Evolutionary conservation across 1,140 invertebrate species (phyloP), one percentile per base, ranked within the genome.

Genomic region (Eurosta solidaginis): DNA sequence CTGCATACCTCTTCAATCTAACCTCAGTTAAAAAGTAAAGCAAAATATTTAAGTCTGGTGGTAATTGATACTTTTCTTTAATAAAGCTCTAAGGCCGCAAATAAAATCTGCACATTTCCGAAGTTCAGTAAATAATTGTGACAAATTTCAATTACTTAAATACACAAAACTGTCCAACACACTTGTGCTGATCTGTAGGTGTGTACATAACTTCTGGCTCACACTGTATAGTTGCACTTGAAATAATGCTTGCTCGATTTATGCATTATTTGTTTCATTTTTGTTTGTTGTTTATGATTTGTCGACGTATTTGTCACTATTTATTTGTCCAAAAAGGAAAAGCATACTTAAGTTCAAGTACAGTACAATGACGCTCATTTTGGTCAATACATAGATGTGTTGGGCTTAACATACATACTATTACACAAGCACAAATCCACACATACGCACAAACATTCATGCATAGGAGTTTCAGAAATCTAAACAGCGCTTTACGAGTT

Each of bases 241-340:
- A n/a, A n/a, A n/a, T n/a, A n/a, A n/a, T n/a, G n/a, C n/a, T n/a
- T n/a, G n/a, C n/a, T 36, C 17, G 27, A 68, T 68, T 68, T 68
- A 42, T 22, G 59, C 59, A 42, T 20, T 68, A 68, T 68, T 68
- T 68, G 59, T 12, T 36, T n/a, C 59, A 68, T 68, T 40, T 29
- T 68, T 68, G 79, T 80, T 36, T 79, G 73, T n/a, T 79, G 54
- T 79, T 84, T 85, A 85, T 85, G 84, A 85, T 85, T 85, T 85
- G 84, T 85, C 84, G 83, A 86, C 84, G 83, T 85, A 81, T 83
- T 83, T 85, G 84, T 85, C 84, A 85, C 85, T 85, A 85, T 85
- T 85, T 85, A 85, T 85, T 84, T 85, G 84, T n/a, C 1, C 33
- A 12, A 40, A 81, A 81, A 82, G 81, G 84, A 83, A 76, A 59